A percentile compares a stretch with the other conserved stretches of the same genome.
phyloP scores from a whole-genome alignment of 2,113 vertebrate genomes.

The Bolborhynchus lineola region DNA sequence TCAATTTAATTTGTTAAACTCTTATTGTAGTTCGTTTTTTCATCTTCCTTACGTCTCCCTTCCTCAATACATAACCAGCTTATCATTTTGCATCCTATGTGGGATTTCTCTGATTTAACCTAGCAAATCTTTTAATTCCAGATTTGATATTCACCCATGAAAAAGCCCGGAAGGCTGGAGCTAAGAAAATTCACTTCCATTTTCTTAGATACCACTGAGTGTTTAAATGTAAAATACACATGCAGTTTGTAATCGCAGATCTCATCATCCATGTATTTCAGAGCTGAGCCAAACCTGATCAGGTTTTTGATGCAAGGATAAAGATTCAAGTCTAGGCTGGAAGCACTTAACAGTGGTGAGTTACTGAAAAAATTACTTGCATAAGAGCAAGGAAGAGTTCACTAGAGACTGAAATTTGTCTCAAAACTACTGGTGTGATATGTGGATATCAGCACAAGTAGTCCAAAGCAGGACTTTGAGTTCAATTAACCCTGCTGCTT shows the following conservation, averaged over 20 bases:
- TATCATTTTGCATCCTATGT: background rate
- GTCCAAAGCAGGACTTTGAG: background rate
- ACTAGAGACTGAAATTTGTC: background rate
- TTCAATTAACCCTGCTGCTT: background rate
- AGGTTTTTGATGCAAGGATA: constrained; percentile 22
- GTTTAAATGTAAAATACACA: constrained; percentile 27
- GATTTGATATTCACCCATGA: constrained; percentile 17
- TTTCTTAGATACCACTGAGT: constrained; percentile 15
- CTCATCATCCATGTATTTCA: background rate
- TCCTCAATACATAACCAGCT: background rate
- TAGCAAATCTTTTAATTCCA: constrained; percentile 44
- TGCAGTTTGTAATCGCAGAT: constrained; percentile 2
- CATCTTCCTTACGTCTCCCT: background rate
- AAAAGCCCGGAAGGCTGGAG: background rate
- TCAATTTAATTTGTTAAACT: background rate
- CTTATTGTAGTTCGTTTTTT: background rate
- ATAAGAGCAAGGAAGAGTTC: background rate
- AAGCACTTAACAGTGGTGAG: background rate
- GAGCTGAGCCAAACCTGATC: constrained; percentile 18
- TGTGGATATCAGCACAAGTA: background rate
- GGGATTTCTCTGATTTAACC: constrained; percentile 24
- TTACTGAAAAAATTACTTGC: background rate
- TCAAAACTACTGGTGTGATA: background rate
- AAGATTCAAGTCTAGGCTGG: constrained; percentile 26
- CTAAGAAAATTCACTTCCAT: constrained; percentile 51